These are phyloP conservation scores for Scleropages formosus DNA, from an alignment of 2,797 vertebrate species.

Conservation along the genomic window DNA sequence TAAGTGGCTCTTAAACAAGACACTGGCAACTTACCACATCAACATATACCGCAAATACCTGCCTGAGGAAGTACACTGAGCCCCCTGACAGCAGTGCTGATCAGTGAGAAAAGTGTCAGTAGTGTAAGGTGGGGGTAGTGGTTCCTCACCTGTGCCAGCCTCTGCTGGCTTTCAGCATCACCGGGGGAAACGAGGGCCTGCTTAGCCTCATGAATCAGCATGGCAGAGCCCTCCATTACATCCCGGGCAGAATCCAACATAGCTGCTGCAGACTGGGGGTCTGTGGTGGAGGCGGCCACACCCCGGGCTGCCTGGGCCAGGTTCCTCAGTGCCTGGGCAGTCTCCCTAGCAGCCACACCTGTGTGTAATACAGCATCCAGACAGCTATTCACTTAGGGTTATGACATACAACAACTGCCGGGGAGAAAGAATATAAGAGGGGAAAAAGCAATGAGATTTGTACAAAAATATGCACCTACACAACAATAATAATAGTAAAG, in stretches of 20 bases:
- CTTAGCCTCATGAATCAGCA: slow-evolving; percentile 96
- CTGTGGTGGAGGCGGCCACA: slow-evolving; percentile 88
- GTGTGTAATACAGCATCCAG: slow-evolving; percentile 15
- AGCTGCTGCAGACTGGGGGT: slow-evolving; percentile 83
- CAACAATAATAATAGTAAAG: background rate
- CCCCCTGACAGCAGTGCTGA: no score
- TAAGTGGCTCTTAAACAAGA: no score
- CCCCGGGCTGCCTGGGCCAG: slow-evolving; percentile 93
- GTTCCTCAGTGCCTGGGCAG: slow-evolving; percentile 90
- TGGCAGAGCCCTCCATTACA: slow-evolving; percentile 96
- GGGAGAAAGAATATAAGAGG: background rate
- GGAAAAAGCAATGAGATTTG: no score
- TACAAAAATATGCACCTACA: background rate
- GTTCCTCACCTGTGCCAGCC: slow-evolving; percentile 86
- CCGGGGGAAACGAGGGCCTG: slow-evolving; percentile 91
- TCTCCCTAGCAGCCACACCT: slow-evolving; percentile 97
- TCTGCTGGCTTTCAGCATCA: slow-evolving; percentile 94
- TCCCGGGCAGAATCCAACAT: slow-evolving; percentile 94
- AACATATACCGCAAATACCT: no score
- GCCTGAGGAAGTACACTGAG: no score
- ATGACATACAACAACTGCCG: background rate
- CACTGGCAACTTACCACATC: no score
- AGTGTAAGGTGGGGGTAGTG: no score
- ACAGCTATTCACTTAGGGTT: background rate
- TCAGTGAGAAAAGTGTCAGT: no score